Percentiles rank a stretch among this genome's conserved stretches.
Evolutionary conservation across 2,113 vertebrate genomes (phyloP).

Genomic region (Chlorodrepanis virens): DNA sequence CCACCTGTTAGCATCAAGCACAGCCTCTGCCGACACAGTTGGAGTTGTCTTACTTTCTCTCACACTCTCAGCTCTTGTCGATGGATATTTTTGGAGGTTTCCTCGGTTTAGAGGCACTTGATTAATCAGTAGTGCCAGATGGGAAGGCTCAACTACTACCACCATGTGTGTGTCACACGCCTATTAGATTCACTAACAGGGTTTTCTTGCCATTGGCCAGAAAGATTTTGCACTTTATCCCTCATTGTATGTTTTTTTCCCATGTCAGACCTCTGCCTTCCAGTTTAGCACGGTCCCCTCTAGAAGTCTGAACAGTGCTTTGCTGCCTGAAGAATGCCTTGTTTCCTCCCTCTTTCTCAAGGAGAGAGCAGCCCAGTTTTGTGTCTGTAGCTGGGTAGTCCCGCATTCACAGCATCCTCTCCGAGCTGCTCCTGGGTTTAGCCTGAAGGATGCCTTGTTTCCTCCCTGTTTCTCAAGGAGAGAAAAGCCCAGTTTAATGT

Average conservation of each 20-base stretch:
- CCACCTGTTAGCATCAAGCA: slow-evolving; percentile 40
- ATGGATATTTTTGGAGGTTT: slow-evolving; percentile 25
- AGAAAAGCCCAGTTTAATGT: background rate
- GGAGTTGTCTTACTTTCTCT: slow-evolving; percentile 44
- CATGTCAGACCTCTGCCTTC: background rate
- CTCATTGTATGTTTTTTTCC: background rate
- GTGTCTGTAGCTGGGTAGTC: background rate
- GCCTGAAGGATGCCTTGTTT: background rate
- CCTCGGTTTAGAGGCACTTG: background rate
- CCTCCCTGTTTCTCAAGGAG: background rate
- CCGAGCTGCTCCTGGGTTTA: fast-evolving
- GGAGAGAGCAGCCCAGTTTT: background rate
- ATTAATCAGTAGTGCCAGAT: slow-evolving; percentile 20
- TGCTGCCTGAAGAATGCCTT: background rate
- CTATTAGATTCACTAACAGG: background rate
- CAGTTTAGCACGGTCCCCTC: background rate
- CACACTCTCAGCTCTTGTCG: background rate
- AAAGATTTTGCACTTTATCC: background rate
- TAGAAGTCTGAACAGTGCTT: background rate
- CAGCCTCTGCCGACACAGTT: slow-evolving; percentile 27
- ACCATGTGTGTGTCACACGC: background rate
- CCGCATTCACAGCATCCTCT: background rate
- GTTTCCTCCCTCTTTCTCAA: background rate
- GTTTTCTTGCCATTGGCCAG: background rate
- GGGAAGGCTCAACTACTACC: background rate